A percentile compares a stretch with the other conserved stretches of the same genome.
Conservation (phyloP, 1,140 invertebrate species). For the Drosophila saltans region DNA sequence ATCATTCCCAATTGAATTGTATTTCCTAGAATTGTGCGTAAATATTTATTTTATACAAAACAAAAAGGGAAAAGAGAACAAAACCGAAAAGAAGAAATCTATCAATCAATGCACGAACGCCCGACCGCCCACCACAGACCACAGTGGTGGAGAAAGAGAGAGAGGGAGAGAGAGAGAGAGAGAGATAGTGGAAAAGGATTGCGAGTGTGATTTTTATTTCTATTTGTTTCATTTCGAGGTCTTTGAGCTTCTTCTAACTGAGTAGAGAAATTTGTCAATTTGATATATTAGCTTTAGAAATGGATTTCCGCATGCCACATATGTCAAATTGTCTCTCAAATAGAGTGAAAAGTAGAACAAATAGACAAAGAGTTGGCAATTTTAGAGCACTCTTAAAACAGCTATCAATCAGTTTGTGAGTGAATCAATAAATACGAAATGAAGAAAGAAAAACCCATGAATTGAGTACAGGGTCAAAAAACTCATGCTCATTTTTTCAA, state of each 20-base stretch:
- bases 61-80: neutral
- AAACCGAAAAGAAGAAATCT: slow-evolving; percentile 29
- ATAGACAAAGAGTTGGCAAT: neutral
- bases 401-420: slow-evolving; percentile 6
- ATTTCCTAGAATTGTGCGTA: slow-evolving; percentile 66
- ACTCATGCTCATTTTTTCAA: neutral
- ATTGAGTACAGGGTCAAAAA: slow-evolving; percentile 12
- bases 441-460: neutral
- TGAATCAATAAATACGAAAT: slow-evolving; percentile 1
- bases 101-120: slow-evolving; percentile 55
- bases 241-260: slow-evolving; percentile 24
- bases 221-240: slow-evolving; percentile 19
- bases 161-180: too few relatives aligned
- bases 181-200: slow-evolving; percentile 23
- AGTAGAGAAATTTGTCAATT: slow-evolving; percentile 58
- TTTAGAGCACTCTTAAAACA: neutral
- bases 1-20: slow-evolving; percentile 58
- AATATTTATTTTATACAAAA: slow-evolving; percentile 58
- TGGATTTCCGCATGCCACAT: slow-evolving; percentile 56
- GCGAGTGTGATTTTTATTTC: neutral
- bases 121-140: neutral
- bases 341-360: slow-evolving; percentile 42
- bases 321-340: slow-evolving; percentile 39
- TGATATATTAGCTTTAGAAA: slow-evolving; percentile 55
- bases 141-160: neutral